Percentiles rank a stretch among this genome's conserved stretches.
phyloP scores from a whole-genome alignment of 2,888 invertebrate species.

The Pheosia tremula region DNA sequence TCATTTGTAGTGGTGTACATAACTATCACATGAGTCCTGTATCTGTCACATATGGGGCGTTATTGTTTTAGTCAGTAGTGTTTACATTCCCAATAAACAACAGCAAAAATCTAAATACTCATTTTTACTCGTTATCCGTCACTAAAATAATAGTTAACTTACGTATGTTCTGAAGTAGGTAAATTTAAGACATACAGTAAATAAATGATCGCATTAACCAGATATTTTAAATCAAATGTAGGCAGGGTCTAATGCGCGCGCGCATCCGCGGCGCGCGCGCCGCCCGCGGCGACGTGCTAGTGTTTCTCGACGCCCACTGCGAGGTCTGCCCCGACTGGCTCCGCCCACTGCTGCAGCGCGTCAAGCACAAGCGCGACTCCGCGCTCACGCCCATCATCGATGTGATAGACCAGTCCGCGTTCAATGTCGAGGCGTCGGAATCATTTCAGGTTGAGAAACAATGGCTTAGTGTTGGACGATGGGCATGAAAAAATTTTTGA shows the following conservation, averaged over 20 bases:
- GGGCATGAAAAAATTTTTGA: slow-evolving; percentile 1
- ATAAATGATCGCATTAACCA: neutral
- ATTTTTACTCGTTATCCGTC: too few relatives aligned
- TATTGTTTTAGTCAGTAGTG: neutral
- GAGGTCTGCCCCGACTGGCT: slow-evolving; percentile 92
- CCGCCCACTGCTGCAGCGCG: slow-evolving; percentile 93
- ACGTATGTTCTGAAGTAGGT: too few relatives aligned
- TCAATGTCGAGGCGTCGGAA: slow-evolving; percentile 76
- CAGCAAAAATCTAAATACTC: neutral
- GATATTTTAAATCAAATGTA: slow-evolving; percentile 40
- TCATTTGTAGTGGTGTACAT: neutral
- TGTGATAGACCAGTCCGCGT: slow-evolving; percentile 91
- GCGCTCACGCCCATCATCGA: slow-evolving; percentile 98
- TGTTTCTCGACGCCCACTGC: slow-evolving; percentile 97
- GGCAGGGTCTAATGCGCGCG: slow-evolving; percentile 95
- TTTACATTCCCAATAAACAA: neutral
- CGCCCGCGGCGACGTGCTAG: slow-evolving; percentile 91
- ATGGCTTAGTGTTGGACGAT: neutral
- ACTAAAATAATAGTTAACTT: too few relatives aligned
- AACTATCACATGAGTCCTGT: neutral
- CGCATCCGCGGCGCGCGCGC: slow-evolving; percentile 92
- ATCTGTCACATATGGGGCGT: neutral
- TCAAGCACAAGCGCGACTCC: slow-evolving; percentile 86
- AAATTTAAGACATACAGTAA: too few relatives aligned
- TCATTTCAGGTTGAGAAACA: slow-evolving; percentile 62